Evolutionary conservation across 2,888 invertebrate species (phyloP), one percentile per base, ranked within the genome.

Genomic region (Platycnemis pennipes): DNA sequence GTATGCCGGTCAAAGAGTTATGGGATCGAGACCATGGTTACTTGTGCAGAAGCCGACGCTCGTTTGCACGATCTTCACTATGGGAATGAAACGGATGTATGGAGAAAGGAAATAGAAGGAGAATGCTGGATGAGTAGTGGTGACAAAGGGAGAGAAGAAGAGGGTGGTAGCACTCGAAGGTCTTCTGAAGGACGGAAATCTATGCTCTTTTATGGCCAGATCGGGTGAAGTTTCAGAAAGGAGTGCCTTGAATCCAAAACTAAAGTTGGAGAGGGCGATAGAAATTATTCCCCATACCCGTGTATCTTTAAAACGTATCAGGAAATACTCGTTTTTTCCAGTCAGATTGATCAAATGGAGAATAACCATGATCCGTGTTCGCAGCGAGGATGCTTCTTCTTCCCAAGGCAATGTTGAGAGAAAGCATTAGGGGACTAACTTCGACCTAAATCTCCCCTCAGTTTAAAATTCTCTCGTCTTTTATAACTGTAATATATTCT

Each of bases 61-160:
- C n/a, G n/a, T n/a, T n/a, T n/a, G n/a, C n/a, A n/a, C n/a, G n/a
- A n/a, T n/a, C n/a, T n/a, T n/a, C n/a, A n/a, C n/a, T n/a, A n/a
- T n/a, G n/a, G n/a, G n/a, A n/a, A n/a, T n/a, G 77, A 77, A 77
- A 77, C 77, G 37, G 77, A 77, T 77, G 77, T 37, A 31, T 31
- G 77, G 37, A 77, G 31, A 77, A 77, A 22, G 11, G 31, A 26
- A 31, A 26, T 16, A 77, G 31, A 37, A 31, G 13, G 31, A 26
- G 31, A 4, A 26, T 26, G 63, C 22, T 13, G 37, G 77, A 77
- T 37, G 16, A 77, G 77, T 37, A 26, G 63, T 26, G 77, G 31
- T 4, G 77, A 37, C 11, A 37, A 37, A 11, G 37, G 37, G 11
- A 37, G 16, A 16, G 77, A 77, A 16, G 77, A 37, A 77, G 77